Evolutionary conservation across 2,113 vertebrate species (phyloP).

Genomic region (Falco punctatus): DNA sequence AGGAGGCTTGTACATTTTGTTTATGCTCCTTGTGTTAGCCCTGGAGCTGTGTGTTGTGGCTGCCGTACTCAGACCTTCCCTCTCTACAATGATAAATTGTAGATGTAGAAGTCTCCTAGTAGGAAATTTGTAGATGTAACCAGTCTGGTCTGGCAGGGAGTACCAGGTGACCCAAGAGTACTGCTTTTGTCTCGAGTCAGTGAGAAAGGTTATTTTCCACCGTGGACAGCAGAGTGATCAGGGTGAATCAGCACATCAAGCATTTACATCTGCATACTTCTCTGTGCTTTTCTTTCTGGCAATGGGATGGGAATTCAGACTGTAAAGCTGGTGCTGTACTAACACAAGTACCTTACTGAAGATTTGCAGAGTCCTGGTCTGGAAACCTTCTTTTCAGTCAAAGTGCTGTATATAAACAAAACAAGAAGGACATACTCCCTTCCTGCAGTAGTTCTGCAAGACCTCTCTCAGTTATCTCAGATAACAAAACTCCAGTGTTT

Average conservation of each 20-base stretch:
- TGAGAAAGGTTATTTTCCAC: neutral
- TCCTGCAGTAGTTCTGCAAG: neutral
- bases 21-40: neutral
- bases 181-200: neutral
- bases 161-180: neutral
- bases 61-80: neutral
- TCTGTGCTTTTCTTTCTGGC: neutral
- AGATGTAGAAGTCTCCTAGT: neutral
- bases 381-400: neutral
- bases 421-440: neutral
- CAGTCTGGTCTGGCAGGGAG: neutral
- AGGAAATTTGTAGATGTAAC: neutral
- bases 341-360: neutral
- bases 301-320: neutral
- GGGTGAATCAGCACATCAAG: neutral
- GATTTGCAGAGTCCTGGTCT: neutral
- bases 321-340: neutral
- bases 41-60: neutral
- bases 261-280: neutral
- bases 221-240: accelerated
- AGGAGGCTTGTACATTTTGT: accelerated
- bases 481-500: neutral
- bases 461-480: neutral
- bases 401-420: neutral
- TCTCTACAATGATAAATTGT: neutral